phyloP scores from a whole-genome alignment of 2,888 invertebrate genomes.

The Lasioglossum morio region DNA sequence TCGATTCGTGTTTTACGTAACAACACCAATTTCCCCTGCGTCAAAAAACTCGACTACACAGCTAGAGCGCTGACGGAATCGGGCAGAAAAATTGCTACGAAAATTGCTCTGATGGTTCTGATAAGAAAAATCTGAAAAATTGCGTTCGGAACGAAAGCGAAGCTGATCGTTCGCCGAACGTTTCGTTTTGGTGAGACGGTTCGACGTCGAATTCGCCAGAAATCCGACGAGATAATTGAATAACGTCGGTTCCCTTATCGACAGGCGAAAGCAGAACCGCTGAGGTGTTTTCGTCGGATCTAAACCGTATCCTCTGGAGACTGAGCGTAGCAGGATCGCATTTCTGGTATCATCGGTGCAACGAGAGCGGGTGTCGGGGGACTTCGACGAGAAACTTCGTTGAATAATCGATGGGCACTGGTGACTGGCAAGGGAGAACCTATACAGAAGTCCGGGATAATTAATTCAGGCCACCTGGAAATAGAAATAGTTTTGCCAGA shows the following conservation, averaged over 20 bases:
- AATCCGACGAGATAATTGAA: not conserved
- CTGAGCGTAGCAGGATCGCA: not conserved
- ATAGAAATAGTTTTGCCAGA: conserved; percentile 74
- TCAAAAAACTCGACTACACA: not conserved
- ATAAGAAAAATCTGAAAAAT: not conserved
- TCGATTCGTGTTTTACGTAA: not conserved
- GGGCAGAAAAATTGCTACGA: not conserved
- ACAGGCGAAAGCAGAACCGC: not conserved
- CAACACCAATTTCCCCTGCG: not conserved
- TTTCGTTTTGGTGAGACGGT: not conserved
- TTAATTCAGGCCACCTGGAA: conserved; percentile 80
- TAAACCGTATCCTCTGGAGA: conserved; percentile 8
- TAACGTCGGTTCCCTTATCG: conserved; percentile 4
- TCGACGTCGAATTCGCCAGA: not conserved
- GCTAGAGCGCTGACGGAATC: not conserved
- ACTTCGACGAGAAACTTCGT: conserved; percentile 56
- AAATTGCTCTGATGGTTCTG: not conserved
- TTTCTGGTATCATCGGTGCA: conserved; percentile 24
- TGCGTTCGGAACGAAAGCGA: not conserved
- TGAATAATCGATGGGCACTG: conserved; percentile 64
- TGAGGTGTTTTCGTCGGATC: conserved; percentile 20
- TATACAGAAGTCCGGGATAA: conserved; percentile 71
- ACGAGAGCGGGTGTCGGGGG: conserved; percentile 34
- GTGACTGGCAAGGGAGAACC: conserved; percentile 62
- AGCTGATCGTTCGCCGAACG: not conserved